Percentiles rank a stretch among this genome's conserved stretches.
These are phyloP conservation scores for Gallinago solitaria DNA, from an alignment of 2,797 vertebrate species.

Conservation along the genomic window DNA sequence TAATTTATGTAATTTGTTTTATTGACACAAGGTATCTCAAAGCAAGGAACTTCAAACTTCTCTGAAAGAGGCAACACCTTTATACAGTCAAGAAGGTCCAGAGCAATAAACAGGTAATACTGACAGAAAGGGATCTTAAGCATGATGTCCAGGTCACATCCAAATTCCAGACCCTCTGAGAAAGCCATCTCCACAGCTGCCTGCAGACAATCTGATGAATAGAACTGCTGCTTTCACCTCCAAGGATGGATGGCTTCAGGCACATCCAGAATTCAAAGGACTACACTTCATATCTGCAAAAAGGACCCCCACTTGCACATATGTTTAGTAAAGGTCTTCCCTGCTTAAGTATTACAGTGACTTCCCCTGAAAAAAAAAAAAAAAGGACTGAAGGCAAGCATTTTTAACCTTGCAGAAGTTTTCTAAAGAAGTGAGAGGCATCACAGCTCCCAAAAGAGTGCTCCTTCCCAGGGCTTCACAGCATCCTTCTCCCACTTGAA, in stretches of 20 bases:
- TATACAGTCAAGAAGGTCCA: neutral
- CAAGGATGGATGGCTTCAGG: neutral
- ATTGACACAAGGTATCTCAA: neutral
- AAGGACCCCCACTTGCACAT: accelerated
- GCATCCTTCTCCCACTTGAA: neutral
- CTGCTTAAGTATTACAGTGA: neutral
- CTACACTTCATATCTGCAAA: neutral
- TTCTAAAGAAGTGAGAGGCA: neutral
- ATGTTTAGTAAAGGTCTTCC: neutral
- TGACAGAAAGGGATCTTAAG: neutral
- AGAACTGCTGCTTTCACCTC: neutral
- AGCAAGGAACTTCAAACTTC: neutral
- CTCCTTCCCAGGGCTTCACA: neutral
- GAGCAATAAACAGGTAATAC: neutral
- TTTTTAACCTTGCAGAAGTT: neutral
- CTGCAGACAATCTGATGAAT: neutral
- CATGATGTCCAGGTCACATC: neutral
- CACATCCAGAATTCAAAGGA: neutral
- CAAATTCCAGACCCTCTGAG: neutral
- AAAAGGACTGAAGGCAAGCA: neutral
- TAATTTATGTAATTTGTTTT: neutral
- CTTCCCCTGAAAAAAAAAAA: neutral
- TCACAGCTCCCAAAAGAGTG: neutral
- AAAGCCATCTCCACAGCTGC: neutral
- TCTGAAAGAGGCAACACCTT: neutral